Evolutionary conservation across 2,888 invertebrate species (phyloP).

Genomic region (Orchesella flavescens): DNA sequence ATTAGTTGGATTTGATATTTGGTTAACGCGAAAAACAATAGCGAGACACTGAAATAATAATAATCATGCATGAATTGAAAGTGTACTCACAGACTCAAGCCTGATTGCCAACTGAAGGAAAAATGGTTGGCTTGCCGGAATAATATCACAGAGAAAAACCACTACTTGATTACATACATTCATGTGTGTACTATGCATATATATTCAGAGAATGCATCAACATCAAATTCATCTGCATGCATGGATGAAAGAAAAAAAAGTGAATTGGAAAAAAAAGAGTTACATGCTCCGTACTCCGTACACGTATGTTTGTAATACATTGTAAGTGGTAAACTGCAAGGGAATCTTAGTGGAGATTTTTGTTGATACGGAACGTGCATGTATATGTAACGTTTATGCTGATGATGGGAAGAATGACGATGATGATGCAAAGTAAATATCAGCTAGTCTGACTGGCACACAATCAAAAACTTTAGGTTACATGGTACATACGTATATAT

Average conservation of each 20-base stretch:
- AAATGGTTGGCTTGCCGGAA: constrained; percentile 19
- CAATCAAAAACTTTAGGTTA: neutral
- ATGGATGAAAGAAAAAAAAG: constrained; percentile 17
- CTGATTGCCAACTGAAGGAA: constrained; percentile 34
- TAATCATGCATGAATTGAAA: no score
- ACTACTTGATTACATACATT: constrained; percentile 7
- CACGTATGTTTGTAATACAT: no score
- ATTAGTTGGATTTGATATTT: no score
- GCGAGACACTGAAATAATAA: no score
- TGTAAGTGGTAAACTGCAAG: no score
- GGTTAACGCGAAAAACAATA: no score
- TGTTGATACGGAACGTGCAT: no score
- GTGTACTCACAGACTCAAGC: constrained; percentile 34
- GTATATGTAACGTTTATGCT: no score
- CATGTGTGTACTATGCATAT: neutral
- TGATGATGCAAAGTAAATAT: constrained; percentile 12
- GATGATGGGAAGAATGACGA: neutral
- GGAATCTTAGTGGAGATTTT: no score
- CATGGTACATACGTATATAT: neutral
- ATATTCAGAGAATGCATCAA: neutral
- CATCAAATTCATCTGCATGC: constrained; percentile 23
- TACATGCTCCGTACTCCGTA: neutral
- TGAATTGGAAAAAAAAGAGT: neutral
- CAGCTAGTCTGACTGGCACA: neutral
- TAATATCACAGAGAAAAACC: constrained; percentile 14